phyloP scores from a whole-genome alignment of 2,888 invertebrate genomes.

The Nowickia ferox region DNA sequence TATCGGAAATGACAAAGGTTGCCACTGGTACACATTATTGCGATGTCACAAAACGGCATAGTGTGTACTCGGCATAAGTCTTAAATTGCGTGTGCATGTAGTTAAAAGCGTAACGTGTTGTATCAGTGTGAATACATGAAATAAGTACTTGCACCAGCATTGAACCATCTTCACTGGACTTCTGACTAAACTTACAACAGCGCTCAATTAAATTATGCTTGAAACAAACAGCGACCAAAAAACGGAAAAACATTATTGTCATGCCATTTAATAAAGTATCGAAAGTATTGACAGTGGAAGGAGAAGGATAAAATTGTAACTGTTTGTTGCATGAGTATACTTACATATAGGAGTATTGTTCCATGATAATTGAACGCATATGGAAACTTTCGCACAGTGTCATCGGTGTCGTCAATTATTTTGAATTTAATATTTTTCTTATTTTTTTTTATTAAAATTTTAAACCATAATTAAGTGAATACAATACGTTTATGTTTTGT shows the following conservation, averaged over 20 bases:
- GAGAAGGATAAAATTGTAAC: background rate
- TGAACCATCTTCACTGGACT: slow-evolving; percentile 61
- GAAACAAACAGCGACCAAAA: slow-evolving; percentile 12
- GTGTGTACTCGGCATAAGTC: no score
- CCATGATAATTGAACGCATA: slow-evolving; percentile 64
- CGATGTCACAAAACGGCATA: no score
- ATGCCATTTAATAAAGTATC: slow-evolving; percentile 48
- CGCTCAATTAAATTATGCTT: slow-evolving; percentile 19
- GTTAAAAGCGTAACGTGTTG: slow-evolving; percentile 27
- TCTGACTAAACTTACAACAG: slow-evolving; percentile 4
- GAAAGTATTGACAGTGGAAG: background rate
- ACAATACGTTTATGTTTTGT: slow-evolving; percentile 66
- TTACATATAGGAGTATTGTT: background rate
- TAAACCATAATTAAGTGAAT: slow-evolving; percentile 62
- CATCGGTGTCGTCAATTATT: slow-evolving; percentile 71
- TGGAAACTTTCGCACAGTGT: slow-evolving; percentile 70
- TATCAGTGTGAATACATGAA: slow-evolving; percentile 62
- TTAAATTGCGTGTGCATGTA: background rate
- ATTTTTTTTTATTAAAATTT: slow-evolving; percentile 35
- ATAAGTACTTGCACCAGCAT: slow-evolving; percentile 64
- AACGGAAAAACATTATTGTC: slow-evolving; percentile 35
- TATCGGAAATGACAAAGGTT: no score
- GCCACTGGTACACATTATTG: no score
- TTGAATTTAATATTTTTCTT: slow-evolving; percentile 30
- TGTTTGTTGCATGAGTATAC: slow-evolving; percentile 7